Evolutionary conservation across 2,888 invertebrate species (phyloP), one percentile per base, ranked within the genome.

Genomic region (Lysandra coridon): DNA sequence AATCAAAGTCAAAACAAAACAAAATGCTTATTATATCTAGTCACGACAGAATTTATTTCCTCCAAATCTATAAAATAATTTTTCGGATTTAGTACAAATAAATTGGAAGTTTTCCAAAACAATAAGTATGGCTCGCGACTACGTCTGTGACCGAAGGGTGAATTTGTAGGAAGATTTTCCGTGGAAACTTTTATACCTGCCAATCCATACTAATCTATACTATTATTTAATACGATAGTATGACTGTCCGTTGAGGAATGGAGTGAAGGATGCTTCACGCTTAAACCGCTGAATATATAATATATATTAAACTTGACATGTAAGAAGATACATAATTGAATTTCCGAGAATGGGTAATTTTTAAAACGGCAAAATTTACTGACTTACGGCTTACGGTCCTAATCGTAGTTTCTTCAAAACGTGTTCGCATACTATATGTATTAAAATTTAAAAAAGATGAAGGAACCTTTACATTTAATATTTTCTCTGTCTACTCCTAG

Each of bases 111-210:
- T 57, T 76, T 76, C 76, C 76, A 76, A 76, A 76, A 76, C 76
- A 76, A 76, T 76, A 57, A 76, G 33, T 57, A 57, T 57, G 76
- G 57, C 14, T 53, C 57, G 30, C 57, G 76, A 23, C 49, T 30
- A 17, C 76, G 76, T 17, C 44, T 53, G 76, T 6, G 17, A 57
- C 53, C 30, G 49, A 49, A n/a, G 57, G 33, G 57, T 57, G 17
- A 57, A 76, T 53, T 30, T 60, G 73, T 69, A 78, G 79, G 79
- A 80, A 79, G 73, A 49, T 80, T 73, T 78, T 33, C 17, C 17
- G 57, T 1, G 57, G 17, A 57, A 57, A 57, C 17, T 57, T 57
- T 57, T 10, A 57, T 17, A 57, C 17, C 57, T 3, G 17, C 2
- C 17, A 57, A 57, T 17, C 14, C 10, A 49, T 49, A 12, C 49